Base-by-base conservation (phyloP, 2,888 invertebrate species). In the Reticulitermes lucifugus region DNA sequence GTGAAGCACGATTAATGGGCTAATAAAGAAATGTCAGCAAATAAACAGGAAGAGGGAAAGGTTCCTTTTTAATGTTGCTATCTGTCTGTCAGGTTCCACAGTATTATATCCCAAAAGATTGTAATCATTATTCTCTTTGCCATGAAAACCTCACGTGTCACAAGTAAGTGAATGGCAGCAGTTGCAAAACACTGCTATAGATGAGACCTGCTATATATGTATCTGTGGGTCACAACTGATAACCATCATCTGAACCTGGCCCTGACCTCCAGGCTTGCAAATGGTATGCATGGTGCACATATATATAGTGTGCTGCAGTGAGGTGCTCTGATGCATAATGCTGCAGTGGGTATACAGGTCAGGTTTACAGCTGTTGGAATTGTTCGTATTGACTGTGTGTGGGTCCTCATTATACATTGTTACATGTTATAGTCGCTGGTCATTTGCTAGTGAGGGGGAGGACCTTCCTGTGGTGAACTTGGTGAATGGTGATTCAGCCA, bases 351-450 rank as follows among this genome's bases (percentile, higher is more conserved):
- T 55, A 14, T 22, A 25, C 51, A 21, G 22, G 35, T 35, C 35
- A 35, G 35, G 35, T 35, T 35, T 35, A 35, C 35, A 35, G 35
- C 35, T 35, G 12, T 71, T 35, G 3, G 43, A 5, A 51, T 43
- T 79, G 79, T n/a, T 79, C 29, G 3, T 43, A 4, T 2, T 43
- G 46, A 3, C 51, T 21, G 79, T 51, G 18, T 18, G 18, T 55
- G 14, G 55, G 18, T 55, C 14, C 18, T 55, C 18, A 14, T 55
- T 9, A 65, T n/a, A n/a, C 12, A n/a, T n/a, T 65, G 21, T 79
- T n/a, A 9, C 46, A 7, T 79, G 55, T 90, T 93, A 89, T 86
- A 96, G 96, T 90, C 94, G 96, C 59, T 95, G 96, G 94, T 94
- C 96, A 21, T 94, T 96, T 91, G 92, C 91, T 86, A 92, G 93